A percentile compares a stretch with the other conserved stretches of the same genome.
phyloP scores from a whole-genome alignment of 2,888 invertebrate genomes.

The Antheraea yamamai region DNA sequence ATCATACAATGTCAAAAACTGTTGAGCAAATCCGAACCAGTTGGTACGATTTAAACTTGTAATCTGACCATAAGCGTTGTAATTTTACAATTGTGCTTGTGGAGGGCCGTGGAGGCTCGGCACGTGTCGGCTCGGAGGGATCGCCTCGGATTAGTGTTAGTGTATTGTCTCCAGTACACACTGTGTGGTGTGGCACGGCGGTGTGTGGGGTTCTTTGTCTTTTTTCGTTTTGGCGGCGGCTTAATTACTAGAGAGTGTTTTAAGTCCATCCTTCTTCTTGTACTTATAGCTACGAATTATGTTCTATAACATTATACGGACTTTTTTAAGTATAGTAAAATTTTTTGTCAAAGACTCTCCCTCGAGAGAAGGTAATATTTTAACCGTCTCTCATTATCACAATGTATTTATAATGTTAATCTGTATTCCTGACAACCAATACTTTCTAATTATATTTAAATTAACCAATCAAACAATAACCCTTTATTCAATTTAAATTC shows the following conservation, averaged over 20 bases:
- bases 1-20: neutral
- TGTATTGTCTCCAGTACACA: conserved; percentile 45
- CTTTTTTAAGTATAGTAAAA: too few species aligned
- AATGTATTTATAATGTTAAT: too few species aligned
- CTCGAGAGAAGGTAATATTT: too few species aligned
- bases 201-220: conserved; percentile 38
- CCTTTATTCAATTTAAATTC: too few species aligned
- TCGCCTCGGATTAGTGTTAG: conserved; percentile 53
- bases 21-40: neutral
- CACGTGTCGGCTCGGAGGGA: conserved; percentile 42
- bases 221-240: conserved; percentile 39
- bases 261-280: neutral
- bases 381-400: too few species aligned
- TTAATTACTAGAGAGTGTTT: conserved; percentile 18
- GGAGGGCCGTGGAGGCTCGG: conserved; percentile 23
- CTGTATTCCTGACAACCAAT: too few species aligned
- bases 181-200: conserved; percentile 19
- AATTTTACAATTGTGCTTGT: conserved; percentile 22
- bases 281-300: neutral
- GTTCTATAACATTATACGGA: too few species aligned
- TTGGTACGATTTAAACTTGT: conserved; percentile 22
- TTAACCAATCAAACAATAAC: too few species aligned
- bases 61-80: conserved; percentile 26
- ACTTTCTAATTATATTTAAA: too few species aligned
- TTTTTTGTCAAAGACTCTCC: too few species aligned